Conservation (phyloP, 2,797 vertebrate genomes). For the Anolis apletophallus region DNA sequence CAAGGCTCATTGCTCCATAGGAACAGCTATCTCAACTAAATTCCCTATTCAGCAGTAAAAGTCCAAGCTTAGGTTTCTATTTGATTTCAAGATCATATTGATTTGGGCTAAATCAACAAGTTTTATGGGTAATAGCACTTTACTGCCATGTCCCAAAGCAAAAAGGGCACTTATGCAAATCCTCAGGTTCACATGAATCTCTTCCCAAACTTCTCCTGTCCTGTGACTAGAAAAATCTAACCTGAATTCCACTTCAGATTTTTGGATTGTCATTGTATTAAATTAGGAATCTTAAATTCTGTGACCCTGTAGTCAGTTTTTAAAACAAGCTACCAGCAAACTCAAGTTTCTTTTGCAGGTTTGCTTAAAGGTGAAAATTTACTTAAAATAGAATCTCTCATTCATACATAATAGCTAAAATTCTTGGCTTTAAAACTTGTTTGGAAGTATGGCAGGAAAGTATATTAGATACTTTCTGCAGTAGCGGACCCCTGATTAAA, state of each 20-base stretch:
- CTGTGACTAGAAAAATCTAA: not conserved
- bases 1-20: not conserved
- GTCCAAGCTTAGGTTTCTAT: not conserved
- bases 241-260: constrained; percentile 1
- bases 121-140: not conserved
- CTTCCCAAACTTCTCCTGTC: not conserved
- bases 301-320: not conserved
- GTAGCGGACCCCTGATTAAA: too few species aligned
- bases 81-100: too few species aligned
- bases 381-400: not conserved
- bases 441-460: not conserved
- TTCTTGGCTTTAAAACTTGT: not conserved
- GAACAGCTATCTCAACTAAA: not conserved
- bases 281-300: not conserved
- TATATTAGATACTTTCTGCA: not conserved
- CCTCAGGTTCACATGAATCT: not conserved
- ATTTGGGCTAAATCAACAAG: not conserved
- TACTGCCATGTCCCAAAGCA: not conserved
- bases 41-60: not conserved
- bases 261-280: not conserved
- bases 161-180: not conserved
- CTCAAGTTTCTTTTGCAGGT: not conserved
- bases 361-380: not conserved
- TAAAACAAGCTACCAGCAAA: not conserved
- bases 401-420: not conserved